phyloP scores from a whole-genome alignment of 2,888 invertebrate species.

The Oxyscelio sp. region DNA sequence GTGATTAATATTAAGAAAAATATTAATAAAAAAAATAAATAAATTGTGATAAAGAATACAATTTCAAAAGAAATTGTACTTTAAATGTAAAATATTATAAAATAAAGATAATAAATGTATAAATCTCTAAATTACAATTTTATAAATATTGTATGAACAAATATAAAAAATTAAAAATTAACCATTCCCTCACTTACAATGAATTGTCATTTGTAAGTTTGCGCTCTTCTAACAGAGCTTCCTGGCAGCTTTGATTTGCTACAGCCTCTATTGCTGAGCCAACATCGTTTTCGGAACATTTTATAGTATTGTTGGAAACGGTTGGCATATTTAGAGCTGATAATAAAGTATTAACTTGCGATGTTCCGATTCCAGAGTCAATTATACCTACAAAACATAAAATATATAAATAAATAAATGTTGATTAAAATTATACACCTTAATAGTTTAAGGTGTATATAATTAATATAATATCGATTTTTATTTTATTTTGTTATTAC shows the following conservation, averaged over 20 bases:
- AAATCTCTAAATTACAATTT: background rate
- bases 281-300: background rate
- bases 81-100: too few species aligned
- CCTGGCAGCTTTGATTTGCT: constrained; percentile 27
- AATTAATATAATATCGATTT: too few species aligned
- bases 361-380: constrained; percentile 15
- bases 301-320: background rate
- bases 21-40: too few species aligned
- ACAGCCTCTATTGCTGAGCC: background rate
- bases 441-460: too few species aligned
- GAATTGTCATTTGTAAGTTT: background rate
- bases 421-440: background rate
- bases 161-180: background rate
- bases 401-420: background rate
- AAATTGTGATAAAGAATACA: too few species aligned
- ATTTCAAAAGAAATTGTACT: too few species aligned
- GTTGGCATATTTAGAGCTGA: background rate
- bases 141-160: background rate
- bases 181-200: background rate
- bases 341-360: constrained; percentile 11
- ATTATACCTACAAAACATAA: constrained; percentile 24
- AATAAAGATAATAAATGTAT: too few species aligned
- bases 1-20: too few species aligned
- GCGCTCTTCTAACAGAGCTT: constrained; percentile 18
- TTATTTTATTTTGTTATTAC: too few species aligned